Percentiles rank a stretch among this genome's conserved stretches.
Conservation (phyloP, 1,140 invertebrate species). For the Ladona fulva region DNA sequence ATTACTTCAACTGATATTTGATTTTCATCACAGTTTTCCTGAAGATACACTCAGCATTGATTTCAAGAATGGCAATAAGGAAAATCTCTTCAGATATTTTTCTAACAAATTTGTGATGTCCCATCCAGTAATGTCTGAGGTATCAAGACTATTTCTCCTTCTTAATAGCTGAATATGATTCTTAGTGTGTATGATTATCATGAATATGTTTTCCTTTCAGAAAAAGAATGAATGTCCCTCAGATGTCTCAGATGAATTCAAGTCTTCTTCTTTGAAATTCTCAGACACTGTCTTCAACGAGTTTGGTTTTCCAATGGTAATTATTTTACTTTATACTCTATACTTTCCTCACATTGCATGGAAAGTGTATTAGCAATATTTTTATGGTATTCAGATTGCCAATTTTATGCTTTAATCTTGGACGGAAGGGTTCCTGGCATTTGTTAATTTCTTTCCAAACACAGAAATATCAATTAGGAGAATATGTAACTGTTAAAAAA, state of each 20-base stretch:
- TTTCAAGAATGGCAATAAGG: neutral
- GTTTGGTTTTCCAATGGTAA: neutral
- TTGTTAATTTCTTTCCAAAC: no score
- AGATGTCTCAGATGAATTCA: neutral
- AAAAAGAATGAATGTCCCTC: neutral
- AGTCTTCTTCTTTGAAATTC: neutral
- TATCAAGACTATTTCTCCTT: neutral
- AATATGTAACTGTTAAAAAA: no score
- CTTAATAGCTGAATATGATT: no score
- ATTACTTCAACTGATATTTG: no score
- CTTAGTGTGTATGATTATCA: neutral
- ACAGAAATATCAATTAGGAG: no score
- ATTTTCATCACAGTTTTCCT: neutral
- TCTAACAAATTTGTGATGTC: neutral
- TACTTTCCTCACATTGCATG: no score
- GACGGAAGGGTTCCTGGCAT: no score
- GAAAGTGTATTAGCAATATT: no score
- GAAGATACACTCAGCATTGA: neutral
- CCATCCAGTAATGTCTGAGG: neutral
- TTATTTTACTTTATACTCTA: neutral
- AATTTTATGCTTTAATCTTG: no score
- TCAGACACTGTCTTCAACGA: neutral
- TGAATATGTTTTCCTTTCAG: neutral
- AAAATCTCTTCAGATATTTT: neutral
- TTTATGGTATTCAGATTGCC: no score